A percentile compares a stretch with the other conserved stretches of the same genome.
Conservation (phyloP, 1,140 invertebrate genomes). For the Drosophila elegans region DNA sequence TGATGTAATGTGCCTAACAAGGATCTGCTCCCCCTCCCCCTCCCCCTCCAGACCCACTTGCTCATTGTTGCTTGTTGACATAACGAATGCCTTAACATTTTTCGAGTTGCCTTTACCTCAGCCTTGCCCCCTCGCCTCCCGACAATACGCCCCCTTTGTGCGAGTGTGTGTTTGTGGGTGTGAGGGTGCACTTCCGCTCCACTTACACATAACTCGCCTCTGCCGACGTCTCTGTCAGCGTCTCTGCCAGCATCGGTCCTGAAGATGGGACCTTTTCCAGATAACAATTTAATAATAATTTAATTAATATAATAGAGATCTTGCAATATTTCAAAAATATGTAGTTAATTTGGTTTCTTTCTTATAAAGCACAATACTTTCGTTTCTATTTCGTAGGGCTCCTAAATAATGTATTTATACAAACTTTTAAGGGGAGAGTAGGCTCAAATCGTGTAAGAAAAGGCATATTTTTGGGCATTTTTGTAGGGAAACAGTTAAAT, state of each 20-base stretch:
- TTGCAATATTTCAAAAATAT: too few relatives aligned
- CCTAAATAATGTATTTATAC: too few relatives aligned
- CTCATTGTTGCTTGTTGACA: conserved; percentile 79
- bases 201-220: conserved; percentile 75
- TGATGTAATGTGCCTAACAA: conserved; percentile 78
- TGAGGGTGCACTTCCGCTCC: conserved; percentile 70
- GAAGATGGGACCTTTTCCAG: conserved; percentile 5
- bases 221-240: conserved; percentile 19
- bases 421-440: too few relatives aligned
- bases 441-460: too few relatives aligned
- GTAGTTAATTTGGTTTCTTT: too few relatives aligned
- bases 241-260: conserved; percentile 1
- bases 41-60: conserved; percentile 5
- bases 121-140: neutral
- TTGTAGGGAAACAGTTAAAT: too few relatives aligned
- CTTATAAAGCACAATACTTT: too few relatives aligned
- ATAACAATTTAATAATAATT: neutral
- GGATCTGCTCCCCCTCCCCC: conserved; percentile 15
- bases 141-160: neutral
- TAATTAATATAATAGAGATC: neutral
- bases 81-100: conserved; percentile 81
- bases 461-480: too few relatives aligned
- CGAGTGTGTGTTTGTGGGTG: conserved; percentile 1
- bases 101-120: conserved; percentile 43
- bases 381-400: too few relatives aligned